Evolutionary conservation across 2,797 vertebrate species (phyloP).

Genomic region (Alfaro cultratus): DNA sequence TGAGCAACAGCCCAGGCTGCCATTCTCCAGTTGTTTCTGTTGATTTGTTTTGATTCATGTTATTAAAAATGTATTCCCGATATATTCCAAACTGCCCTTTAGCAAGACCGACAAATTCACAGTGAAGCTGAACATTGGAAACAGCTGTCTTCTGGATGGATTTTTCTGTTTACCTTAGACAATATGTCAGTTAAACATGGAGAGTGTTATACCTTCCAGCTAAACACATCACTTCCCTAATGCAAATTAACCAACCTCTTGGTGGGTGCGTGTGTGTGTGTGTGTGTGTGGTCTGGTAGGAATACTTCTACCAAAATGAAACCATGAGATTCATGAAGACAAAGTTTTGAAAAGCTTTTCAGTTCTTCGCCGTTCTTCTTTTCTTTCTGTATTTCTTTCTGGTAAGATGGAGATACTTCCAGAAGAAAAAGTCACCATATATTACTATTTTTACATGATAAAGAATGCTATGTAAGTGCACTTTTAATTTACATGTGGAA

Average conservation of each 20-base stretch:
- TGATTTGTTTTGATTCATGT: background rate
- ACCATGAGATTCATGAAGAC: too few species aligned
- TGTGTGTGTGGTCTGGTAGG: background rate
- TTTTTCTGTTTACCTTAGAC: slow-evolving; percentile 49
- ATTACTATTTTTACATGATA: too few species aligned
- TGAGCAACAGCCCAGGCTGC: too few species aligned
- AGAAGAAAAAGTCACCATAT: too few species aligned
- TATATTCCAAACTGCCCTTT: background rate
- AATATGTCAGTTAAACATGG: slow-evolving; percentile 45
- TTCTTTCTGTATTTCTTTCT: too few species aligned
- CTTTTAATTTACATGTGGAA: too few species aligned
- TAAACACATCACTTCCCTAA: slow-evolving; percentile 53
- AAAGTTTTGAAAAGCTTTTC: too few species aligned
- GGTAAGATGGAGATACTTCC: too few species aligned
- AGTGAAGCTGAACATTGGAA: background rate
- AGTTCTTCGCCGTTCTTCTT: too few species aligned
- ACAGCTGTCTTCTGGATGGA: slow-evolving; percentile 45
- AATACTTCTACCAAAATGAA: too few species aligned
- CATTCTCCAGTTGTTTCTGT: background rate
- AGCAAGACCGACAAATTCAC: background rate
- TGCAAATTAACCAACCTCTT: slow-evolving; percentile 44
- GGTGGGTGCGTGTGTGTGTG: slow-evolving; percentile 11
- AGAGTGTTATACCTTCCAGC: slow-evolving; percentile 49
- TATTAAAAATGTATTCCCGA: background rate
- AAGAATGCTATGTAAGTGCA: too few species aligned